Evolutionary conservation across 2,797 vertebrate species (phyloP), one percentile per base, ranked within the genome.

Genomic region (Gymnocypris eckloni): DNA sequence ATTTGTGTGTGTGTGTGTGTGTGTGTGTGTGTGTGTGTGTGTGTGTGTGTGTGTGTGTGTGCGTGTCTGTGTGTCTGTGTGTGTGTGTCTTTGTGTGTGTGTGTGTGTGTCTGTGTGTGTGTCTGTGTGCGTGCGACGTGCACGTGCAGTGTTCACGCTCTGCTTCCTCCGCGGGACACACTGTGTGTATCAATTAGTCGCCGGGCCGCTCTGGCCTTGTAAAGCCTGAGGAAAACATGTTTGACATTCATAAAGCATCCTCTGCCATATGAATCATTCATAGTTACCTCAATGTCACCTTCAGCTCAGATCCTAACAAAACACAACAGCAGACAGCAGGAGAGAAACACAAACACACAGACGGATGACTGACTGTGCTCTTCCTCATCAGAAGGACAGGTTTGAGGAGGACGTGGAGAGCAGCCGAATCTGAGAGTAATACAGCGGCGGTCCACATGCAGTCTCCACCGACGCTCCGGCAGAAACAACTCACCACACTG

Each of bases 211-310:
- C 72, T 33, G 82, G 72, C 59, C 81, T 70, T 78, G 77, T 79
- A 69, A 79, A 82, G 88, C 86, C 88, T 54, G 73, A 89, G 85
- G 88, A 83, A 81, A 88, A 79, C 70, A 67, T 89, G 88, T 83
- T 84, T 87, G 88, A 89, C 88, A 89, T 89, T 89, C 88, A 87
- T 87, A 82, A 87, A 78, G 82, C 82, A 77, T 89, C 82, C 64
- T 72, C 85, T 64, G 82, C 82, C 66, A 78, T 83, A 88, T 88
- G 88, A 88, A 87, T 87, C 88, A 87, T 89, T 89, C 86, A 88
- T 86, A 86, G 75, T 89, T 79, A 77, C 82, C 86, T 82, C 88
- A 77, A 73, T 85, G 88, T 89, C 88, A 87, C 88, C 88, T 86
- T 85, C 79, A 85, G 25, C 59, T 28, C n/a, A 28, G 59, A 64